Base-by-base conservation (phyloP, 2,888 invertebrate genomes). In the Oegoconia quadripuncta region DNA sequence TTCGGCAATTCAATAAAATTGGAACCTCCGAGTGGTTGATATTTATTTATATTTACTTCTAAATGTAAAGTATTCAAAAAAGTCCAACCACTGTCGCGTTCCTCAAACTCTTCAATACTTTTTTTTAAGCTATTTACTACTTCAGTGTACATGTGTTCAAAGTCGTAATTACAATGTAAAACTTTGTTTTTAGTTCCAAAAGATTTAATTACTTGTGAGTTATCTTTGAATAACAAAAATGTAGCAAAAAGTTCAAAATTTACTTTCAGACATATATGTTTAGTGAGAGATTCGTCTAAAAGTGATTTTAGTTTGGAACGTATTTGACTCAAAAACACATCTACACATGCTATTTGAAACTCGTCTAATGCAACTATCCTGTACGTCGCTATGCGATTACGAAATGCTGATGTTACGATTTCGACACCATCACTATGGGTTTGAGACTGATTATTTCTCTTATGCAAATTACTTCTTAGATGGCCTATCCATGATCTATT, bases 221-320 rank as follows among this genome's bases (percentile, higher is more conserved):
- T 26, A 26, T 35, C 20, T 27, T 28, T 27, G 11, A 13, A 28
- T 18, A 35, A 16, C 9, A 20, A 18, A 13, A 35, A 15, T 20
- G 27, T 20, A 17, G 12, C 27, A 35, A 35, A 35, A 17, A 35
- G 20, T 28, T 27, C 35, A 20, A 35, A 35, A 20, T 35, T 35
- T 13, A 27, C 20, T 35, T 35, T 35, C 8, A 35, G 11, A 20
- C 18, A 20, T 13, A 18, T 18, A 18, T 35, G 35, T 18, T 18
- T 3, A 18, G 18, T 7, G 3, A 18, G 3, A 3, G 3, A 5
- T 7, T 5, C 18, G 18, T 3, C 18, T 3, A 18, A 5, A 3
- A 18, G 18, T 7, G 3, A 7, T 3, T 7, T 3, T 7, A 18
- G 3, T 3, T 3, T 3, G 18, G 5, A 7, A 7, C 18, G 18